phyloP scores from a whole-genome alignment of 2,113 vertebrate genomes.

The Mastomys coucha region DNA sequence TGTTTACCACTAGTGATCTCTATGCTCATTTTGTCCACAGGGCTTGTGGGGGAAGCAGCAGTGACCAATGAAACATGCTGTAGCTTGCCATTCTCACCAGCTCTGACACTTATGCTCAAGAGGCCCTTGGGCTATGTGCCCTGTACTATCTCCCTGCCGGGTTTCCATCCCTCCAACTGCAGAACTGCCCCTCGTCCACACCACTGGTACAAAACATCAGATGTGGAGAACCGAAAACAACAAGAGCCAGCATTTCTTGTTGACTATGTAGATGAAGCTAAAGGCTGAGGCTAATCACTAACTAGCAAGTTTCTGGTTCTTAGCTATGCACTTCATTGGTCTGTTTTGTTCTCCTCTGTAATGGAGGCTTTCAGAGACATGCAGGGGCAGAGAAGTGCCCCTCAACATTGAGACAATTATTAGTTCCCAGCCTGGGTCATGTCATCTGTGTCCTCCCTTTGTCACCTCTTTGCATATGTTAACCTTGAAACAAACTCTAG shows the following conservation, averaged over 20 bases:
- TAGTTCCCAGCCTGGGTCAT: background rate
- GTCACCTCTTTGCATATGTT: background rate
- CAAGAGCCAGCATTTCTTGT: background rate
- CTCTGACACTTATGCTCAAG: background rate
- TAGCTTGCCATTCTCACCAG: background rate
- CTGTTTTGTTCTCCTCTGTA: background rate
- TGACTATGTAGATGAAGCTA: slow-evolving; percentile 25
- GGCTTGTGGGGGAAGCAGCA: background rate
- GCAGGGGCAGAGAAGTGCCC: background rate
- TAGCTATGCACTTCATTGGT: background rate
- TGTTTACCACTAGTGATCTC: background rate
- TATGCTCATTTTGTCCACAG: background rate
- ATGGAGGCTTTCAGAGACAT: slow-evolving; percentile 23
- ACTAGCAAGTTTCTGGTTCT: slow-evolving; percentile 46
- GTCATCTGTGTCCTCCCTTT: background rate
- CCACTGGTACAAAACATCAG: background rate
- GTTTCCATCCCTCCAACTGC: background rate
- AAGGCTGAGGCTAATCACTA: slow-evolving; percentile 50
- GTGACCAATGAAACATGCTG: background rate
- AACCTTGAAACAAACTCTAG: slow-evolving; percentile 40
- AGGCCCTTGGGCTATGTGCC: background rate
- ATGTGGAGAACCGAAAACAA: background rate
- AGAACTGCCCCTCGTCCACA: background rate
- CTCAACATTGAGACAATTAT: background rate
- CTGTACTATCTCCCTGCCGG: fast-evolving